A percentile compares a stretch with the other conserved stretches of the same genome.
phyloP scores from a whole-genome alignment of 2,797 vertebrate species.

The Lepus townsendii region DNA sequence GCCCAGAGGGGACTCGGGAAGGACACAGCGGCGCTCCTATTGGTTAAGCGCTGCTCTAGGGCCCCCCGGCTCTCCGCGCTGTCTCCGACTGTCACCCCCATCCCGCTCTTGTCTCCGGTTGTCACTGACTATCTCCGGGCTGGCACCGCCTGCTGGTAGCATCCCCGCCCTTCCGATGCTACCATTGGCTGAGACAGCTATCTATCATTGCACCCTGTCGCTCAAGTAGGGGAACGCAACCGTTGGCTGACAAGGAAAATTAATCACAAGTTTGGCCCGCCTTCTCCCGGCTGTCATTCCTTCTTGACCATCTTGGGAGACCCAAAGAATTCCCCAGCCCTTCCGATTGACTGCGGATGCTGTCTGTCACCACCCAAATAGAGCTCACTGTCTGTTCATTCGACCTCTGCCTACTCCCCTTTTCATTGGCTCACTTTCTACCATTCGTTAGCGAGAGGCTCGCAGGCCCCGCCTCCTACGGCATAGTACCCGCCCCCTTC shows the following conservation, averaged over 20 bases:
- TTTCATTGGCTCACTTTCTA: constrained; percentile 63
- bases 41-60: constrained; percentile 52
- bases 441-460: neutral
- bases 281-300: constrained; percentile 48
- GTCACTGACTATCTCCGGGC: constrained; percentile 66
- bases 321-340: constrained; percentile 19
- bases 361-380: constrained; percentile 62
- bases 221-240: constrained; percentile 28
- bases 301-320: constrained; percentile 64
- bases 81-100: constrained; percentile 78
- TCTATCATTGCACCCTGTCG: neutral
- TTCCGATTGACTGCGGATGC: constrained; percentile 65
- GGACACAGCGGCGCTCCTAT: neutral
- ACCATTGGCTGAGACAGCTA: constrained; percentile 64
- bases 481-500: constrained; percentile 14
- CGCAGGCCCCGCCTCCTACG: neutral
- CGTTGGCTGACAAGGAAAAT: constrained; percentile 69
- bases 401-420: neutral
- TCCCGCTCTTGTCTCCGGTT: constrained; percentile 74
- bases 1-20: neutral
- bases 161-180: neutral
- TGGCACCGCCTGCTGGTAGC: constrained; percentile 71
- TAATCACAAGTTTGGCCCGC: constrained; percentile 50
- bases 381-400: neutral
- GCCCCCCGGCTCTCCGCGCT: constrained; percentile 50